Conservation (phyloP, 2,888 invertebrate genomes). For the Acleris cristana region DNA sequence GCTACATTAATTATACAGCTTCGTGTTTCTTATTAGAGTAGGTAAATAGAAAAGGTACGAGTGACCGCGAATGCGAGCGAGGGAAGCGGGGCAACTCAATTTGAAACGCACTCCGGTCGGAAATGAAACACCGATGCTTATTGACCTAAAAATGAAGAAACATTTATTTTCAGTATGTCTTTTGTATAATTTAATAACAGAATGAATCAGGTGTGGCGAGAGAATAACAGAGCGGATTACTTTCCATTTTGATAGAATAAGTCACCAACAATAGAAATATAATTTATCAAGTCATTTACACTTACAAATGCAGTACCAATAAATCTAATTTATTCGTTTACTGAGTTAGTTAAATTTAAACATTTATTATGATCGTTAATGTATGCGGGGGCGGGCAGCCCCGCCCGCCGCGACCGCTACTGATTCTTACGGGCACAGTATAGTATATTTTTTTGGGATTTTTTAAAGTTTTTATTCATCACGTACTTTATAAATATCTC, state of each 20-base stretch:
- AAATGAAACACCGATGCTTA: conserved; percentile 84
- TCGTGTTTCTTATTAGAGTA: conserved; percentile 26
- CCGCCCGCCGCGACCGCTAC: conserved; percentile 43
- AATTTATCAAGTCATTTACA: conserved; percentile 81
- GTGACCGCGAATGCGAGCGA: conserved; percentile 12
- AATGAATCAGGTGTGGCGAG: conserved; percentile 80
- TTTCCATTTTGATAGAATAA: conserved; percentile 76
- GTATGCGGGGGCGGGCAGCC: conserved; percentile 53
- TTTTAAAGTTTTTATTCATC: conserved; percentile 75
- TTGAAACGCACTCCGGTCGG: conserved; percentile 39
- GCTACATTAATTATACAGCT: conserved; percentile 32
- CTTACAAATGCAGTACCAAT: conserved; percentile 80
- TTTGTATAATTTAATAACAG: conserved; percentile 86
- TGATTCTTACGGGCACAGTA: conserved; percentile 57
- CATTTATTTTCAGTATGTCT: conserved; percentile 88
- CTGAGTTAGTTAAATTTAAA: conserved; percentile 76
- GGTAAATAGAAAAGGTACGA: conserved; percentile 30
- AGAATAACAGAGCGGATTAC: conserved; percentile 80
- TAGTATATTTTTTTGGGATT: conserved; percentile 64
- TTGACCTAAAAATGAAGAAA: conserved; percentile 89
- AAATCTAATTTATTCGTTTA: conserved; percentile 82
- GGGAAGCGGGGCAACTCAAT: conserved; percentile 19
- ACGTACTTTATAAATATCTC: conserved; percentile 83
- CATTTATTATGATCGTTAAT: conserved; percentile 70
- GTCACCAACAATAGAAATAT: conserved; percentile 82